These are phyloP conservation scores for Nomada hirtipes DNA, from an alignment of 2,888 invertebrate species.

Conservation along the genomic window DNA sequence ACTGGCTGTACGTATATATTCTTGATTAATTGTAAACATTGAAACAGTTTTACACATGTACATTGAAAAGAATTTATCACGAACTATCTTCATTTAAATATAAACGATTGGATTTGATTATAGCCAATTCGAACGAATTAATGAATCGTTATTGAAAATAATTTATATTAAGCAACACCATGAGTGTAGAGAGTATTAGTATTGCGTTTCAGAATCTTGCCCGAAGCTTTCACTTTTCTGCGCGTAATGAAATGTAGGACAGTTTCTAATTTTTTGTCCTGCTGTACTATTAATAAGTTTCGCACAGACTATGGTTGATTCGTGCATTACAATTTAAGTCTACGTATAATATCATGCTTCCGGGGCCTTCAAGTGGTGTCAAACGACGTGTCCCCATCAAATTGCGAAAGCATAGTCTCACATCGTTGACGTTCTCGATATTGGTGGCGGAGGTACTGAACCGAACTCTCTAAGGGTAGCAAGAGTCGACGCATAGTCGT, in stretches of 20 bases:
- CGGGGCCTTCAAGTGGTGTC: neutral
- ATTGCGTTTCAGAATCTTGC: neutral
- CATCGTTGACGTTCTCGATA: slow-evolving; percentile 54
- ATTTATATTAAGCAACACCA: neutral
- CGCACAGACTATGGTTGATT: neutral
- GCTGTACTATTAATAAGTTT: neutral
- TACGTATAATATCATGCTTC: neutral
- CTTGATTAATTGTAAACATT: too few species aligned
- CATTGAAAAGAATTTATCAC: too few species aligned
- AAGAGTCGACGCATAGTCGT: slow-evolving; percentile 54
- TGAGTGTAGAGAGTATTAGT: neutral
- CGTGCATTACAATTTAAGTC: neutral
- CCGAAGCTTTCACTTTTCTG: slow-evolving; percentile 12
- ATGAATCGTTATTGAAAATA: neutral
- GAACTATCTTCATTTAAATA: too few species aligned
- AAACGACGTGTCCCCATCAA: slow-evolving; percentile 26
- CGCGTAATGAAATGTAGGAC: neutral
- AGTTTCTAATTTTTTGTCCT: slow-evolving; percentile 1
- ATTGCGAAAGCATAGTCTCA: slow-evolving; percentile 9
- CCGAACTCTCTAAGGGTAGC: slow-evolving; percentile 38
- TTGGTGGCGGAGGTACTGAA: slow-evolving; percentile 52
- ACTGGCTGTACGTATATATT: too few species aligned
- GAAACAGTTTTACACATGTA: too few species aligned
- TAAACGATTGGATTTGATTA: too few species aligned
- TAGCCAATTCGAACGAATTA: too few species aligned